A percentile compares a stretch with the other conserved stretches of the same genome.
Conservation (phyloP, 2,797 vertebrate genomes). For the Fratercula arctica region DNA sequence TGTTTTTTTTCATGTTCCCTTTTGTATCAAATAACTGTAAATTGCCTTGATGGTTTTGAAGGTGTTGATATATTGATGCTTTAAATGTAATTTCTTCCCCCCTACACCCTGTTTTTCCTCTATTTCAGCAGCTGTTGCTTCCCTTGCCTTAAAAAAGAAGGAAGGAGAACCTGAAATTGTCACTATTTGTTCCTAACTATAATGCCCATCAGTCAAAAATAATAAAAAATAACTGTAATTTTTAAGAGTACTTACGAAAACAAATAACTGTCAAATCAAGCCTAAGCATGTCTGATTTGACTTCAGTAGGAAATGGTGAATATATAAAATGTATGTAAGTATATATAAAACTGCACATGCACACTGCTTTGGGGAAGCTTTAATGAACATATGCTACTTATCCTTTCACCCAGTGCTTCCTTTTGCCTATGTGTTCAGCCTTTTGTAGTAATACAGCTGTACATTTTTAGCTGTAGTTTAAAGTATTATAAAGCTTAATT, state of each 20-base stretch:
- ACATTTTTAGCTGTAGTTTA: neutral
- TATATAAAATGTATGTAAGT: neutral
- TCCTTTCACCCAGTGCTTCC: neutral
- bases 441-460: neutral
- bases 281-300: neutral
- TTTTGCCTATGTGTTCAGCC: neutral
- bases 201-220: neutral
- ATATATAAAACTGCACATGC: neutral
- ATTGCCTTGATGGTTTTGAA: neutral
- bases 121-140: neutral
- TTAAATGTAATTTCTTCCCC: neutral
- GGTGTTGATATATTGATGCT: neutral
- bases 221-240: neutral
- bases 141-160: neutral
- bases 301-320: neutral
- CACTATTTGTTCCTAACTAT: neutral
- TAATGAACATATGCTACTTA: neutral
- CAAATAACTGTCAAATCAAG: neutral
- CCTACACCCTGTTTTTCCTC: neutral
- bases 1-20: neutral
- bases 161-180: neutral
- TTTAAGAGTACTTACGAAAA: neutral
- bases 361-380: neutral
- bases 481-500: neutral
- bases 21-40: neutral